Conservation (phyloP, 2,797 vertebrate species). For the Paratrypauchen microcephalus region DNA sequence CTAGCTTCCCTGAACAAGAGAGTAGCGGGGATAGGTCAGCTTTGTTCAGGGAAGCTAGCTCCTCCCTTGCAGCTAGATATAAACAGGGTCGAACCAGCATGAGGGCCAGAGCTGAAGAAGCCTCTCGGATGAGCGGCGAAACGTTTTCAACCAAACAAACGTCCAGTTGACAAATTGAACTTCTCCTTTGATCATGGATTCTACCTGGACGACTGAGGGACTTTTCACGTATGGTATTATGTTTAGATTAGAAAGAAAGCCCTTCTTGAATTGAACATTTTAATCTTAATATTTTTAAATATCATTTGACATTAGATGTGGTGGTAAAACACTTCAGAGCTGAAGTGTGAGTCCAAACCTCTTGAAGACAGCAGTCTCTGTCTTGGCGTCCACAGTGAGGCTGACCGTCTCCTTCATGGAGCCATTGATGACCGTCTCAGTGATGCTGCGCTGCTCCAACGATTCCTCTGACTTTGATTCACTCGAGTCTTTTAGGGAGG, state of each 20-base stretch:
- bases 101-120: too few species aligned
- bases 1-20: too few species aligned
- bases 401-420: slow-evolving; percentile 98
- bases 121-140: too few species aligned
- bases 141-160: too few species aligned
- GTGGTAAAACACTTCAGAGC: background rate
- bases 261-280: background rate
- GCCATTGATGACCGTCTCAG: slow-evolving; percentile 97
- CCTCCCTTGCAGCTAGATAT: too few species aligned
- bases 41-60: too few species aligned
- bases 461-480: slow-evolving; percentile 81
- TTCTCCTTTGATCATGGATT: too few species aligned
- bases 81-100: too few species aligned
- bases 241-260: background rate
- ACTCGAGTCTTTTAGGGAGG: slow-evolving; percentile 75
- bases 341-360: slow-evolving; percentile 78
- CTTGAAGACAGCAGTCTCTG: slow-evolving; percentile 97
- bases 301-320: background rate
- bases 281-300: background rate
- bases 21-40: too few species aligned
- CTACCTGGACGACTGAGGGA: too few species aligned
- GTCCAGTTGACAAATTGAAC: too few species aligned
- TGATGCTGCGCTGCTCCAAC: slow-evolving; percentile 86
- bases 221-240: too few species aligned
- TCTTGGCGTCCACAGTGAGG: slow-evolving; percentile 99